Evolutionary conservation across 92 coral and sea anemone genomes (phyloP), one percentile per base, ranked within the genome.

Genomic region (Paragorgia papillata): DNA sequence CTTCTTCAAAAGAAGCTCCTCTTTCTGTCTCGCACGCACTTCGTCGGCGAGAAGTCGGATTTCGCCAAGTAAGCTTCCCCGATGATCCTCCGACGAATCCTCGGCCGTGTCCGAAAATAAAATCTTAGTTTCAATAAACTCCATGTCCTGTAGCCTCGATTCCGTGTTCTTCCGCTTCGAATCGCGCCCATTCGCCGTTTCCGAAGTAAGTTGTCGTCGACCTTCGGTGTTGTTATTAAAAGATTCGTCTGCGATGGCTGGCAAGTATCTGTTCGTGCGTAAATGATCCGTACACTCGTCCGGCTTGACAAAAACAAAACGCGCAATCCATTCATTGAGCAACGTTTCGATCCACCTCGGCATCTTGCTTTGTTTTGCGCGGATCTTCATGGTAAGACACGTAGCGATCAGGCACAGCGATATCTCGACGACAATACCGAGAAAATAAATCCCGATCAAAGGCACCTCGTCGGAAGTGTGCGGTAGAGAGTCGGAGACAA

Each of bases 391-490:
- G 7, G 78, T 71, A 7, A 71, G 26, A 43, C 81, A 73, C 9
- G 76, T 82, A 0, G 64, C 81, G 31, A 62, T 15, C 19, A 82
- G 34, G 3, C 56, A 68, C 35, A 82, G 44, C 31, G 86, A 74
- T 3, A 74, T 62, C 54, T 50, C 62, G 18, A 74, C 43, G 33
- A 82, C 62, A 17, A 82, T 40, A 4, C 34, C 35, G 35, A 82
- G 60, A 34, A 75, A 50, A 15, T 54, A 74, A 19, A 82, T 26
- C 30, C 57, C 80, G n/a, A 82, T 75, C 63, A 53, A 18, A 18
- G 86, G 86, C 0, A 74, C 56, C 18, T 41, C 67, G 32, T 74
- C 61, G 22, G 86, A 82, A 21, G 80, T 82, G 22, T 76, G 57
- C 26, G 86, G 86, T 71, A 82, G 43, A 27, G 73, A 33, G 56